Evolutionary conservation across 2,113 vertebrate species (phyloP).

Genomic region (Pomatorhinus ruficollis): DNA sequence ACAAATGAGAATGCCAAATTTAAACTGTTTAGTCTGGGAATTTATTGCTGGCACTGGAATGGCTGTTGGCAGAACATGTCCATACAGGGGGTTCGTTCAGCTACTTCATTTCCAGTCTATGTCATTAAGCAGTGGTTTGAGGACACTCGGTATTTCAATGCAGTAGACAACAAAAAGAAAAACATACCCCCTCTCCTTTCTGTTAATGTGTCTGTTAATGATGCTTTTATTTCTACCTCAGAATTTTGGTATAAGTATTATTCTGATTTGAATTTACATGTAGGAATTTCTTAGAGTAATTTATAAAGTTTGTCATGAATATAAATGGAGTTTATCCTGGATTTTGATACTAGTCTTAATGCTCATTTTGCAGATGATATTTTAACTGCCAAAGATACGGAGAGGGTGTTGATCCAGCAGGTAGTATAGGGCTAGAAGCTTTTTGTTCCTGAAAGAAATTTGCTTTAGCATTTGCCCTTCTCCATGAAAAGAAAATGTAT

Average conservation of each 20-base stretch:
- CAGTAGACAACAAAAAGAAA: slow-evolving; percentile 29
- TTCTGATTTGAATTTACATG: slow-evolving; percentile 2
- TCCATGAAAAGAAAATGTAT: not conserved
- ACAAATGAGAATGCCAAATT: slow-evolving; percentile 69
- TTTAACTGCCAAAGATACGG: not conserved
- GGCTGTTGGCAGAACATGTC: slow-evolving; percentile 48
- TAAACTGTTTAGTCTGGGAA: slow-evolving; percentile 72
- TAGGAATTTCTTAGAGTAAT: not conserved
- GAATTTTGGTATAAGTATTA: slow-evolving; percentile 36
- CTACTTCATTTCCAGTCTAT: slow-evolving; percentile 59
- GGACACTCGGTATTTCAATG: slow-evolving; percentile 49
- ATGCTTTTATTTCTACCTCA: not conserved
- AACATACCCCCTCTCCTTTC: not conserved
- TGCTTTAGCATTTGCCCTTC: not conserved
- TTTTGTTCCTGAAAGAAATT: not conserved
- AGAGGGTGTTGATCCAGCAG: not conserved
- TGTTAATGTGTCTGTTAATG: not conserved
- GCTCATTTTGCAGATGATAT: slow-evolving; percentile 4
- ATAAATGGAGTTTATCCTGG: not conserved
- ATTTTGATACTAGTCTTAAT: not conserved
- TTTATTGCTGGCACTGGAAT: slow-evolving; percentile 67
- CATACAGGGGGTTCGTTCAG: slow-evolving; percentile 29
- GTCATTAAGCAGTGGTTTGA: slow-evolving; percentile 59
- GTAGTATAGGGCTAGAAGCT: not conserved
- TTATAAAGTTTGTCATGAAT: not conserved